Conservation (phyloP, 1,140 invertebrate species). For the Mizuhopecten yessoensis region DNA sequence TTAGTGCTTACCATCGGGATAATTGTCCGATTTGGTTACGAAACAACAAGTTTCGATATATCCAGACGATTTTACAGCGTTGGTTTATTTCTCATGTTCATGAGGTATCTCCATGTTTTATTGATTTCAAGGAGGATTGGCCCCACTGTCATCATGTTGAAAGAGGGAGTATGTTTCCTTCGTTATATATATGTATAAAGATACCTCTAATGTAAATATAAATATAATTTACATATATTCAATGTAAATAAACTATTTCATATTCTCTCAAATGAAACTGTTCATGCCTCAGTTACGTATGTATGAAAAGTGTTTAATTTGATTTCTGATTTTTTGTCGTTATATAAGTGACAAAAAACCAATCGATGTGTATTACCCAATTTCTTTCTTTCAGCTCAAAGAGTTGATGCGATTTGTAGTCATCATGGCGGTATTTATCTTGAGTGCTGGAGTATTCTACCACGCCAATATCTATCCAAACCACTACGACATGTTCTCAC, state of each 20-base stretch:
- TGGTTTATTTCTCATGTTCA: constrained; percentile 51
- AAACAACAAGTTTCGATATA: background rate
- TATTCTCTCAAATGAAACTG: too few relatives aligned
- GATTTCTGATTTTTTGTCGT: too few relatives aligned
- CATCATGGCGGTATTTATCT: constrained; percentile 44
- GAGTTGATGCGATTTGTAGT: constrained; percentile 42
- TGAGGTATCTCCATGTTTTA: constrained; percentile 53
- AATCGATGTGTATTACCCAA: too few relatives aligned
- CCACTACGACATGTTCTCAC: constrained; percentile 41
- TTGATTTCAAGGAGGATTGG: constrained; percentile 49
- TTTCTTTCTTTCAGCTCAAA: constrained; percentile 36
- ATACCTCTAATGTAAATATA: too few relatives aligned
- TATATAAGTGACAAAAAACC: too few relatives aligned
- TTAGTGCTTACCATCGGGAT: constrained; percentile 36
- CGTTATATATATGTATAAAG: too few relatives aligned
- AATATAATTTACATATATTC: too few relatives aligned
- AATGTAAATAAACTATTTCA: too few relatives aligned
- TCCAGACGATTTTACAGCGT: constrained; percentile 53
- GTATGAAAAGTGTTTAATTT: background rate
- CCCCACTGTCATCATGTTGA: constrained; percentile 59
- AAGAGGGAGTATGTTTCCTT: constrained; percentile 49
- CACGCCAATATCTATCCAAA: constrained; percentile 48
- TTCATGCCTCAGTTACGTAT: too few relatives aligned
- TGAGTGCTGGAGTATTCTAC: constrained; percentile 47
- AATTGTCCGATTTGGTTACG: constrained; percentile 40